Evolutionary conservation across 2,113 vertebrate genomes (phyloP).

Genomic region (Micronycteris hirsuta): DNA sequence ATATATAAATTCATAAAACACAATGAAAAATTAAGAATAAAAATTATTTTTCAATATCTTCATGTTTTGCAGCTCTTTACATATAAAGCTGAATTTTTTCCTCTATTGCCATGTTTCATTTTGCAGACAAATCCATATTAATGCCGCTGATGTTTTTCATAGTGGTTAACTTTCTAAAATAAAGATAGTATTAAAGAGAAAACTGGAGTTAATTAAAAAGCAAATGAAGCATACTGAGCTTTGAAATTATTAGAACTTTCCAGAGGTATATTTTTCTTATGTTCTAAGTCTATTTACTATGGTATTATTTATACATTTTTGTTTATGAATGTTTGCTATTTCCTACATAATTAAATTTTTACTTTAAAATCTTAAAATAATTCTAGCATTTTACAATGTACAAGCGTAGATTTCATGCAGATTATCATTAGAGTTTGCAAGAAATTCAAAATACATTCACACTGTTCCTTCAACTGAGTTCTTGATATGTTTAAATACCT

Average conservation of each 20-base stretch:
- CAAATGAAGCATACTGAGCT: not conserved
- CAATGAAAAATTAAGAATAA: constrained; percentile 1
- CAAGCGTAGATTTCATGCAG: not conserved
- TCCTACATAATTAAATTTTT: not conserved
- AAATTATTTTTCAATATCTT: not conserved
- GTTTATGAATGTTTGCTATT: constrained; percentile 20
- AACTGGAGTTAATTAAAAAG: not conserved
- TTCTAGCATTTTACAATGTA: not conserved
- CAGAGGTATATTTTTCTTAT: not conserved
- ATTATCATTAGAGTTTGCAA: not conserved
- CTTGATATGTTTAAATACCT: not conserved
- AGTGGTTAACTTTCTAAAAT: constrained; percentile 3
- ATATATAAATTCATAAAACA: not conserved
- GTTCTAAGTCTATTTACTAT: not conserved
- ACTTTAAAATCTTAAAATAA: constrained; percentile 34
- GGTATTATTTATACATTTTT: not conserved
- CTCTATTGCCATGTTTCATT: not conserved
- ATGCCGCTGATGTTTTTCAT: not conserved
- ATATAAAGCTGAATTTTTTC: not conserved
- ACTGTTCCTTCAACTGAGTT: constrained; percentile 15
- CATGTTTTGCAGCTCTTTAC: not conserved
- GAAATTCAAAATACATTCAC: constrained; percentile 30
- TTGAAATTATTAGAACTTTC: constrained; percentile 1
- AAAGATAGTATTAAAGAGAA: not conserved
- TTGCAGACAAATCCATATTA: not conserved